Evolutionary conservation across 2,113 vertebrate species (phyloP).

Genomic region (Epinephelus moara): DNA sequence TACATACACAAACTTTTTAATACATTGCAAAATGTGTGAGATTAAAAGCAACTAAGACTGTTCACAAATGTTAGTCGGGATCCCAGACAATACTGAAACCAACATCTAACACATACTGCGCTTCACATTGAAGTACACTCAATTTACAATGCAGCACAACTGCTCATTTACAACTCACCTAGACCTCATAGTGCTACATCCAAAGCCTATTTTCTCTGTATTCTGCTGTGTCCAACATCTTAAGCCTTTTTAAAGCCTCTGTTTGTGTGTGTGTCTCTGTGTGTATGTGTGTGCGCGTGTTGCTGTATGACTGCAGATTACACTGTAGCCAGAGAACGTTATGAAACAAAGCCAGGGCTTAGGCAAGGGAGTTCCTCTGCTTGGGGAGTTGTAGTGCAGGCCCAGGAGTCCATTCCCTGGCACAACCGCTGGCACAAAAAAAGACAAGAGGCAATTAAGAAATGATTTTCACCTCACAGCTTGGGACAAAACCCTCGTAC

Average conservation of each 20-base stretch:
- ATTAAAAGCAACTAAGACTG: background rate
- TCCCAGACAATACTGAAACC: slow-evolving; percentile 5
- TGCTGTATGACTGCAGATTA: slow-evolving; percentile 67
- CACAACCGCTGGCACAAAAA: slow-evolving; percentile 47
- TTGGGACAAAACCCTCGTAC: slow-evolving; percentile 58
- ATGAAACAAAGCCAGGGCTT: slow-evolving; percentile 75
- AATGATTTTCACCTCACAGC: slow-evolving; percentile 76
- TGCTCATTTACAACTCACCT: slow-evolving; percentile 58
- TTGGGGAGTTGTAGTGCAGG: slow-evolving; percentile 52
- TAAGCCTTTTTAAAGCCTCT: slow-evolving; percentile 66
- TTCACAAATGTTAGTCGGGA: background rate
- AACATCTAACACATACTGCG: background rate
- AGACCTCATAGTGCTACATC: slow-evolving; percentile 32
- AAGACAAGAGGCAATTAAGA: slow-evolving; percentile 68
- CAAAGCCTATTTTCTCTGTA: slow-evolving; percentile 61
- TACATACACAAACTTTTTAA: background rate
- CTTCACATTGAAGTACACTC: slow-evolving; percentile 6
- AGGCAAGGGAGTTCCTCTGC: slow-evolving; percentile 64
- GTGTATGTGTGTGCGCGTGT: slow-evolving; percentile 17
- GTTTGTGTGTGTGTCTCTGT: slow-evolving; percentile 36
- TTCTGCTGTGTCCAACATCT: slow-evolving; percentile 65
- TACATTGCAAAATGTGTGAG: background rate
- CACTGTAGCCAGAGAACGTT: slow-evolving; percentile 53
- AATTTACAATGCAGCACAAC: slow-evolving; percentile 12
- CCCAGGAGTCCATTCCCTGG: slow-evolving; percentile 61